phyloP scores from a whole-genome alignment of 2,113 vertebrate species.

The Perca flavescens region DNA sequence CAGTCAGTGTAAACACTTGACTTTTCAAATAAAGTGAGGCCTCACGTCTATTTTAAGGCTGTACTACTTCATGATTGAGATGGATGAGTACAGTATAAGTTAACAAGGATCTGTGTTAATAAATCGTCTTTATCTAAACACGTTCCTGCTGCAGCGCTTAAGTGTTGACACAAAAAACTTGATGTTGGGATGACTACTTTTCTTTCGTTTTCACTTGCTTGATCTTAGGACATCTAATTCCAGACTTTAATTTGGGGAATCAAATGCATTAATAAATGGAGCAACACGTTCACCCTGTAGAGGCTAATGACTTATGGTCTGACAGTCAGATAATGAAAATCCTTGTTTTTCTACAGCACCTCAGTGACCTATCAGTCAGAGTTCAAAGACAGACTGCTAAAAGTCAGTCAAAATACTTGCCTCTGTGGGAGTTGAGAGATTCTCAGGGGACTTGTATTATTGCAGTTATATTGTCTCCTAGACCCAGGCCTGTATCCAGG shows the following conservation, averaged over 20 bases:
- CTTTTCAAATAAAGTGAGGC: not conserved
- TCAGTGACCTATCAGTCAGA: not conserved
- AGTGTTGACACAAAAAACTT: conserved; percentile 1
- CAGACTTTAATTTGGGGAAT: not conserved
- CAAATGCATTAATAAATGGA: not conserved
- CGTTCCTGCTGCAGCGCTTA: not conserved
- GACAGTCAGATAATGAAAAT: not conserved
- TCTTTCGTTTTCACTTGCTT: not conserved
- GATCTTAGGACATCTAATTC: not conserved
- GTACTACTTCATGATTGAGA: not conserved
- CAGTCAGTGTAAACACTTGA: not conserved
- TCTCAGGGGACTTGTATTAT: not conserved
- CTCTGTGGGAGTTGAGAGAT: not conserved
- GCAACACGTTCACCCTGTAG: too few relatives aligned
- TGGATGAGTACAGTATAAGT: not conserved
- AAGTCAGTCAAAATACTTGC: not conserved
- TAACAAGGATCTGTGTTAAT: not conserved
- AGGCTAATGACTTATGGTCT: not conserved
- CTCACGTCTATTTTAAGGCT: not conserved
- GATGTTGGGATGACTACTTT: not conserved
- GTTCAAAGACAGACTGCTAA: not conserved
- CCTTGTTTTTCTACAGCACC: not conserved
- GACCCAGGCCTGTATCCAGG: too few relatives aligned
- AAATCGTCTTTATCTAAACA: conserved; percentile 5
- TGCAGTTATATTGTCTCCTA: not conserved